phyloP scores from a whole-genome alignment of 2,113 vertebrate genomes.

The Globicephala melas region DNA sequence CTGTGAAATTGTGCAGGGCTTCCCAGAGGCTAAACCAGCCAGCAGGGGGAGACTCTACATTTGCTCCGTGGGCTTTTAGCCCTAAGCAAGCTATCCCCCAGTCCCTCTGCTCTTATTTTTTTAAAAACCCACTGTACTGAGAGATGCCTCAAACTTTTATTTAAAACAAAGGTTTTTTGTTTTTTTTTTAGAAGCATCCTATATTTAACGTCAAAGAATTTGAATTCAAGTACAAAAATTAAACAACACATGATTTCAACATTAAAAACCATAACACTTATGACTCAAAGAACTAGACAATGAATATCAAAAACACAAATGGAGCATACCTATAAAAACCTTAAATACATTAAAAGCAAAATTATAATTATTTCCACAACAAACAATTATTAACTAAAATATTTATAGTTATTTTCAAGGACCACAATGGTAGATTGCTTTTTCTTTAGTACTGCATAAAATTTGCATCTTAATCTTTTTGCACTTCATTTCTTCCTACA shows the following conservation, averaged over 20 bases:
- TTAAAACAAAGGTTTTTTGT: too few species aligned
- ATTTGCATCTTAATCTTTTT: slow-evolving; percentile 72
- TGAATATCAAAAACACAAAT: slow-evolving; percentile 78
- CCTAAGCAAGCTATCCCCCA: too few species aligned
- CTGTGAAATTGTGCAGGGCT: not conserved
- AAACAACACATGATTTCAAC: slow-evolving; percentile 85
- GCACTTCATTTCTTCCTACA: slow-evolving; percentile 77
- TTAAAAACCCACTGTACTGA: not conserved
- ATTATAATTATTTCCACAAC: slow-evolving; percentile 72
- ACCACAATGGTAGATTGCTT: slow-evolving; percentile 72
- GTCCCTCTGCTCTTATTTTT: not conserved
- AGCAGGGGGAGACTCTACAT: slow-evolving; percentile 60
- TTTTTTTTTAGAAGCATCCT: slow-evolving; percentile 56
- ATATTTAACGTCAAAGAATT: slow-evolving; percentile 83
- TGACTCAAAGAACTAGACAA: slow-evolving; percentile 72
- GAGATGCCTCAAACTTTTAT: not conserved
- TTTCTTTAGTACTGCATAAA: slow-evolving; percentile 69
- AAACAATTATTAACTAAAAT: slow-evolving; percentile 70
- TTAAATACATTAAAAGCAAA: slow-evolving; percentile 78
- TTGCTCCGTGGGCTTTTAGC: not conserved
- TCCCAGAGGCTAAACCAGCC: not conserved
- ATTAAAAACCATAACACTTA: slow-evolving; percentile 78
- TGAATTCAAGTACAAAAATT: slow-evolving; percentile 81
- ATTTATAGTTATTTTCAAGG: slow-evolving; percentile 67
- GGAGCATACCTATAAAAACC: slow-evolving; percentile 78